Conservation (phyloP, 2,888 invertebrate species). For the Aelia acuminata region DNA sequence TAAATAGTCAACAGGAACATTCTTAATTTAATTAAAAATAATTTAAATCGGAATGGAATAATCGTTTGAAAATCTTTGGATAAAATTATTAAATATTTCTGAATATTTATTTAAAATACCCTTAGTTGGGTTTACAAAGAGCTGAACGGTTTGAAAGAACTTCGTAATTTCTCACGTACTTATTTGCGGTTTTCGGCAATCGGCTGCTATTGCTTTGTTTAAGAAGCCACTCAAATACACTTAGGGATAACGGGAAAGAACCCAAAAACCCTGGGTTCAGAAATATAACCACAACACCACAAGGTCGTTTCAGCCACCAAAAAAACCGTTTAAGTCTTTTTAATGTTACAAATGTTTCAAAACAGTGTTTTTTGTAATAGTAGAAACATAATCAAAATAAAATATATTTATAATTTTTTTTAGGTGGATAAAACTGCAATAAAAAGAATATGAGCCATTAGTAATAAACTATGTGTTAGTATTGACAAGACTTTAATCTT, state of each 20-base stretch:
- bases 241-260: neutral
- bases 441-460: too few species aligned
- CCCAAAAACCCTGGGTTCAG: neutral
- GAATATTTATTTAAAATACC: neutral
- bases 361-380: neutral
- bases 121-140: neutral
- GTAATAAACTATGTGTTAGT: too few species aligned
- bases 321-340: neutral
- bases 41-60: neutral
- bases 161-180: neutral
- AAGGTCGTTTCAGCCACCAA: neutral
- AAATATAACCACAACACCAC: neutral
- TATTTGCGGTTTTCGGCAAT: constrained; percentile 22
- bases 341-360: neutral
- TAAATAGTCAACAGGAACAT: neutral
- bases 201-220: neutral
- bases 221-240: neutral
- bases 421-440: too few species aligned
- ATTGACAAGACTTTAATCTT: too few species aligned
- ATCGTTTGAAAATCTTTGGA: neutral
- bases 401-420: too few species aligned
- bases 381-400: neutral
- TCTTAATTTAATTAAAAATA: neutral
- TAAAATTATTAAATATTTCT: neutral
- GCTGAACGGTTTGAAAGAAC: neutral